A percentile compares a stretch with the other conserved stretches of the same genome.
Conservation (phyloP, 2,888 invertebrate genomes). For the Flexamia atlantica region DNA sequence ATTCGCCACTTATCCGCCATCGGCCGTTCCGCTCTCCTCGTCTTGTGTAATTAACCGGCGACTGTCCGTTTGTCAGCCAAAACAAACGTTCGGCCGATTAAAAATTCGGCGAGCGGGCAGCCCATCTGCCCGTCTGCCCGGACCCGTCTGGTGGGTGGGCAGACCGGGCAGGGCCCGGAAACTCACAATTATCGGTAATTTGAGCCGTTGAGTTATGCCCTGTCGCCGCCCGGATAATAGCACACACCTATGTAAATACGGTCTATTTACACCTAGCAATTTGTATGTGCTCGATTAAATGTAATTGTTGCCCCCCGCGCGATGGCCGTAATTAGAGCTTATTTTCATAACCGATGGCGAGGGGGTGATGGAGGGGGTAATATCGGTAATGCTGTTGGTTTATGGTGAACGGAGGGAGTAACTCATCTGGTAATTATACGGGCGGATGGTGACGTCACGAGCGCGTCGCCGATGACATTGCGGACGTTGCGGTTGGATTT, state of each 20-base stretch:
- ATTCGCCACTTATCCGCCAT: too few species aligned
- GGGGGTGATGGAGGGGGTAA: constrained; percentile 1
- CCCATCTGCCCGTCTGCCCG: not conserved
- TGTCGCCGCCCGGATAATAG: constrained; percentile 59
- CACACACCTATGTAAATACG: constrained; percentile 62
- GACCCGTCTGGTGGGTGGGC: constrained; percentile 28
- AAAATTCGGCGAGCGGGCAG: constrained; percentile 50
- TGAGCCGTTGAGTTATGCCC: constrained; percentile 59
- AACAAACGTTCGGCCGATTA: constrained; percentile 54
- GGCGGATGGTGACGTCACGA: too few species aligned
- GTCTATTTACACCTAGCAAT: constrained; percentile 63
- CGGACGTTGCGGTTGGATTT: too few species aligned
- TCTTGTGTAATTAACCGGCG: constrained; percentile 16
- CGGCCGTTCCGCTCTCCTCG: constrained; percentile 6
- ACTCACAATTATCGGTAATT: constrained; percentile 59
- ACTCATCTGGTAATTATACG: constrained; percentile 33
- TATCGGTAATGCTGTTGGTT: constrained; percentile 43
- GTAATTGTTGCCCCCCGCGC: constrained; percentile 39
- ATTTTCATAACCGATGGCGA: constrained; percentile 39
- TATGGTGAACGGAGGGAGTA: not conserved
- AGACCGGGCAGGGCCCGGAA: constrained; percentile 46
- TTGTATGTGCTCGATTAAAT: constrained; percentile 45
- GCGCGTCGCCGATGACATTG: too few species aligned
- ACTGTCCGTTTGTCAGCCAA: constrained; percentile 32
- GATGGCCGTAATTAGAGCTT: constrained; percentile 34